These are phyloP conservation scores for Stegophylla sp. DNA, from an alignment of 2,888 invertebrate genomes.

Conservation along the genomic window DNA sequence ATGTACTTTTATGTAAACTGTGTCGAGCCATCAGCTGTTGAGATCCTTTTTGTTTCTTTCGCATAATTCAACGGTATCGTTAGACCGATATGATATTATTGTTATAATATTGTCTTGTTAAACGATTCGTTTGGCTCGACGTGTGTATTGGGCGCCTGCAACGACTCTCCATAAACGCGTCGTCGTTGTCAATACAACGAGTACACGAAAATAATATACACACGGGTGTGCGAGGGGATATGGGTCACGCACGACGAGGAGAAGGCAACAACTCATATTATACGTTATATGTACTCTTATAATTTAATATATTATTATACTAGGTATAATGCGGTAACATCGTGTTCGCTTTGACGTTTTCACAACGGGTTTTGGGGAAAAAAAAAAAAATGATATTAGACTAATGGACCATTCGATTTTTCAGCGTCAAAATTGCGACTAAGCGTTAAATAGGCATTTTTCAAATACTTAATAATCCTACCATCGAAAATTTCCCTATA, in stretches of 20 bases:
- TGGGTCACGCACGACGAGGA: too few relatives aligned
- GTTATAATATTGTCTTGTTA: not conserved
- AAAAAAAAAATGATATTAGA: too few relatives aligned
- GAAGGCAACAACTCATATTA: too few relatives aligned
- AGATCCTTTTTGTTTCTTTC: conserved; percentile 15
- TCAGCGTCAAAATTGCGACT: not conserved
- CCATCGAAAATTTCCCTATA: not conserved
- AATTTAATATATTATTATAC: too few relatives aligned
- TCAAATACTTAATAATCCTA: not conserved
- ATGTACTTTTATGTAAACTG: not conserved
- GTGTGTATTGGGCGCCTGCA: too few relatives aligned
- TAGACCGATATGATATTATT: not conserved
- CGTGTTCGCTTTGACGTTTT: too few relatives aligned
- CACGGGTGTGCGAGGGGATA: too few relatives aligned
- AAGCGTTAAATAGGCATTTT: not conserved
- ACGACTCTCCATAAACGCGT: not conserved
- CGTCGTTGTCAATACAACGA: not conserved
- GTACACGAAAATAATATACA: too few relatives aligned
- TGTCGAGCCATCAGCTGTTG: not conserved
- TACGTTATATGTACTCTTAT: too few relatives aligned
- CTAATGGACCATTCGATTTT: too few relatives aligned
- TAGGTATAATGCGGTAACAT: too few relatives aligned
- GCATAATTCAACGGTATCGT: not conserved
- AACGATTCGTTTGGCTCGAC: not conserved
- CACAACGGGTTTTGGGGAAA: too few relatives aligned